Evolutionary conservation across 1,140 invertebrate species (phyloP).

Genomic region (Saccostrea cuccullata): DNA sequence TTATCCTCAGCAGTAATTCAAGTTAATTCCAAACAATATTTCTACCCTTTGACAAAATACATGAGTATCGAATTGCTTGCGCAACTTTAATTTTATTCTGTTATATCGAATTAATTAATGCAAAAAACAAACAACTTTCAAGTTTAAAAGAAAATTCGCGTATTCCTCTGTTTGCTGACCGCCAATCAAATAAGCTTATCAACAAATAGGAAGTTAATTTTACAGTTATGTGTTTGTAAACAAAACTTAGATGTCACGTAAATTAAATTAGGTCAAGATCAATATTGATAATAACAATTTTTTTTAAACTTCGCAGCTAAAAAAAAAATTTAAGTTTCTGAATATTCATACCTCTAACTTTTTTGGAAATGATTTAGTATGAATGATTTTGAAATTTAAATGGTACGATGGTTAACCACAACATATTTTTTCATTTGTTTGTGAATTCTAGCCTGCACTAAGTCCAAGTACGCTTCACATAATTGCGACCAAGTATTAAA

Average conservation of each 20-base stretch:
- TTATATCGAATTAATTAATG: neutral
- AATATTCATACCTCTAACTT: too few relatives aligned
- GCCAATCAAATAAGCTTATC: conserved; percentile 1
- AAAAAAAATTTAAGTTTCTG: too few relatives aligned
- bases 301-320: too few relatives aligned
- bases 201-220: conserved; percentile 1
- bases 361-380: too few relatives aligned
- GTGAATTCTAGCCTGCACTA: too few relatives aligned
- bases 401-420: too few relatives aligned
- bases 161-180: neutral
- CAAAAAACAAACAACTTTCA: neutral
- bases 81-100: neutral
- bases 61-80: neutral
- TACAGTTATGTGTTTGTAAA: neutral
- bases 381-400: too few relatives aligned
- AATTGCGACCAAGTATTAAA: too few relatives aligned
- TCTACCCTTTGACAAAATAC: neutral
- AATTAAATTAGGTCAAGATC: neutral
- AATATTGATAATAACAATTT: neutral
- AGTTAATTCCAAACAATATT: neutral
- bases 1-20: neutral
- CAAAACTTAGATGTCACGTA: neutral
- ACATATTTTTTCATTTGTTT: too few relatives aligned
- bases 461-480: too few relatives aligned
- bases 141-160: neutral